These are phyloP conservation scores for Cliona cf. orientalis DNA, from an alignment of 37 sponge, comb jelly and placozoan species.

Conservation along the genomic window DNA sequence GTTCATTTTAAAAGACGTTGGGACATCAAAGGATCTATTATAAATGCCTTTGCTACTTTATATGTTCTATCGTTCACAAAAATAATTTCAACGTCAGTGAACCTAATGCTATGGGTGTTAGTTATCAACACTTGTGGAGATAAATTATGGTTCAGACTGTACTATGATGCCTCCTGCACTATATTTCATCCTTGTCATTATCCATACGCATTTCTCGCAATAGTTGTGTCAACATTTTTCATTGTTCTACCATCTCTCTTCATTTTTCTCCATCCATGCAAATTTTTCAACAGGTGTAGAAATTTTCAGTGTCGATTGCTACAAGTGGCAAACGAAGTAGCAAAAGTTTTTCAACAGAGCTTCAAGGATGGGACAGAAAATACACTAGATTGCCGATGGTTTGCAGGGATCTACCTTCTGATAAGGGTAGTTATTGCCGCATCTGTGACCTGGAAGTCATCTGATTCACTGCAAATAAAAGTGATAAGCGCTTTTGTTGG, in stretches of 20 bases:
- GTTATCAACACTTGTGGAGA: background rate
- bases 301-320: background rate
- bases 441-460: no score
- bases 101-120: background rate
- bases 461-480: no score
- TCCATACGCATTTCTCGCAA: background rate
- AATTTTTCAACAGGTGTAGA: background rate
- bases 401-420: background rate
- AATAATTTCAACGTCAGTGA: background rate
- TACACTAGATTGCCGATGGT: background rate
- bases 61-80: conserved; percentile 12
- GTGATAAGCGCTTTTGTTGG: no score
- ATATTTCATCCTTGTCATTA: background rate
- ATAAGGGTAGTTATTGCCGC: no score
- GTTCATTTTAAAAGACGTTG: conserved; percentile 21
- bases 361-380: background rate
- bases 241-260: background rate
- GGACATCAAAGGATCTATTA: conserved; percentile 25
- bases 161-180: background rate
- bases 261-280: background rate
- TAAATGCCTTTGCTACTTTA: conserved; percentile 24
- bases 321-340: background rate
- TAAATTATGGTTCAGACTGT: background rate
- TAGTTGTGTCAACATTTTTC: background rate
- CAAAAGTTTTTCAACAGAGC: background rate